Evolutionary conservation across 2,113 vertebrate genomes (phyloP).

Genomic region (Pachycephala philippinensis): DNA sequence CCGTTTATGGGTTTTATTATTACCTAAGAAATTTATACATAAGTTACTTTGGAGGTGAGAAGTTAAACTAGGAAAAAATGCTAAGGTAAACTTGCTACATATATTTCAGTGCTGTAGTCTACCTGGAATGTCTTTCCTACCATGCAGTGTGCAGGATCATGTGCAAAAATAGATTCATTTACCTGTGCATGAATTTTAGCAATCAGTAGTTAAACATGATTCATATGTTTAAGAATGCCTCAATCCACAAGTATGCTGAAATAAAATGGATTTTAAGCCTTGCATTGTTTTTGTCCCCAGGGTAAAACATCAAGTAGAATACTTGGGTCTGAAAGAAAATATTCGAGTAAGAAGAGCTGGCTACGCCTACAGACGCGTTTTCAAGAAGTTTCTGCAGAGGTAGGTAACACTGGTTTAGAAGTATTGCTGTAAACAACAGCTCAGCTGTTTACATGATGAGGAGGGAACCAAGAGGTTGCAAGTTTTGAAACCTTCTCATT

Average conservation of each 20-base stretch:
- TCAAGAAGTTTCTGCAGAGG: slow-evolving; percentile 97
- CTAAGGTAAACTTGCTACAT: background rate
- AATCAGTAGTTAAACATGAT: background rate
- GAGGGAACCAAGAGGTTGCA: background rate
- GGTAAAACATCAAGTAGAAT: slow-evolving; percentile 97
- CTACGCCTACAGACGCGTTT: slow-evolving; percentile 91
- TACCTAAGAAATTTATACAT: background rate
- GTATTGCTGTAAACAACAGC: background rate
- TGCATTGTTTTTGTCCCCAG: slow-evolving; percentile 64
- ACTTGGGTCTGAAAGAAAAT: slow-evolving; percentile 95
- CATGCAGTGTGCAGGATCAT: background rate
- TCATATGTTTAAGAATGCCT: background rate
- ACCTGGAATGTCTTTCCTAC: background rate
- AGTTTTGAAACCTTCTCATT: background rate
- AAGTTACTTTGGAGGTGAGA: background rate
- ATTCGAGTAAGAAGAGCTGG: slow-evolving; percentile 95
- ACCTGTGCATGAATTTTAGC: background rate
- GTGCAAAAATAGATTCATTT: background rate
- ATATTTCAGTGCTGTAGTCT: background rate
- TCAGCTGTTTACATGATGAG: background rate
- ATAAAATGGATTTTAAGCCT: background rate
- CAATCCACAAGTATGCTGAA: background rate
- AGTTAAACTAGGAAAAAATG: background rate
- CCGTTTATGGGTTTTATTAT: background rate
- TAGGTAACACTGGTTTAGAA: slow-evolving; percentile 31